phyloP scores from a whole-genome alignment of 2,113 vertebrate species.

The Oceanodroma tethys region DNA sequence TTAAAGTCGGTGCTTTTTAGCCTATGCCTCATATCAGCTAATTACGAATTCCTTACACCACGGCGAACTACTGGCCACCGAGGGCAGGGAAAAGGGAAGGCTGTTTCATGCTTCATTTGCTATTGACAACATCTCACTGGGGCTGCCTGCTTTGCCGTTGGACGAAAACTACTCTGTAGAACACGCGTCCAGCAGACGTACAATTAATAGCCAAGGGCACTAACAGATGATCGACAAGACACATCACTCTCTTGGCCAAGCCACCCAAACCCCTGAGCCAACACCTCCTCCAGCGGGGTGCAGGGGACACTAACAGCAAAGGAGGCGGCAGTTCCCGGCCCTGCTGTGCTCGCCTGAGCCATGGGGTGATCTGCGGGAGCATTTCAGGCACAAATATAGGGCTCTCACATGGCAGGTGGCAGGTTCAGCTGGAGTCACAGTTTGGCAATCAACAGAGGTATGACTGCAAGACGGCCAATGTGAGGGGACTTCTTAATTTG shows the following conservation, averaged over 20 bases:
- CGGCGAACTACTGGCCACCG: fast-evolving
- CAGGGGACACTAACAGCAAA: background rate
- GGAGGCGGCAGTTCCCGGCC: fast-evolving
- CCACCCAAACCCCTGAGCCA: background rate
- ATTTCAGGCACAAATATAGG: background rate
- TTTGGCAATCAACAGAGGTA: background rate
- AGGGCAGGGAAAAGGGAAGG: background rate
- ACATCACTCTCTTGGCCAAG: background rate
- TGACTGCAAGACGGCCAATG: background rate
- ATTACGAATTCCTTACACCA: background rate
- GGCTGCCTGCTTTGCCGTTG: background rate
- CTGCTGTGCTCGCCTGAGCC: background rate
- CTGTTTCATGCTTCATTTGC: slow-evolving; percentile 16
- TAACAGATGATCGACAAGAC: background rate
- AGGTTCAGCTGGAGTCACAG: background rate
- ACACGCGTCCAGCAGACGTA: background rate
- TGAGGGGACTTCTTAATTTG: background rate
- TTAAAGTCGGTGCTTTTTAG: background rate
- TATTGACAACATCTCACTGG: background rate
- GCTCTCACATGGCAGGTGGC: background rate
- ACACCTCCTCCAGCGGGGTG: background rate
- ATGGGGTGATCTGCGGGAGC: background rate
- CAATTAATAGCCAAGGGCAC: background rate
- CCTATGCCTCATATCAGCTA: background rate
- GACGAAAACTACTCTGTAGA: background rate